Percentiles rank a stretch among this genome's conserved stretches.
These are phyloP conservation scores for Bos indicus DNA, from an alignment of 2,113 vertebrate species.

Conservation along the genomic window DNA sequence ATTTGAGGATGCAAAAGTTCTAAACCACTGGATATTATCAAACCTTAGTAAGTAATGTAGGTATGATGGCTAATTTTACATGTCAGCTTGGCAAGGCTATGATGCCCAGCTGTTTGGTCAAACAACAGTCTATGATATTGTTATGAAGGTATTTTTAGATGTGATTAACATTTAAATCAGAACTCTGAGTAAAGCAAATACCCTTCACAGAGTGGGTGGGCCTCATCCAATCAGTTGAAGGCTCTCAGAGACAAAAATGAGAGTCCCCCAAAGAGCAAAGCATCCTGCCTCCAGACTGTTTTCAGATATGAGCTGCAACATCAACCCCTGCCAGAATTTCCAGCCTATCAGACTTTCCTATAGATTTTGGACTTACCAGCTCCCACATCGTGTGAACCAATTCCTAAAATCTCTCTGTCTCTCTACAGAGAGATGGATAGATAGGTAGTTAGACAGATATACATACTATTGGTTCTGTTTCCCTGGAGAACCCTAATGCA, in stretches of 20 bases:
- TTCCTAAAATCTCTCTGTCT: not conserved
- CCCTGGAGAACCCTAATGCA: not conserved
- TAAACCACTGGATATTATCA: not conserved
- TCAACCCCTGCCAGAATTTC: not conserved
- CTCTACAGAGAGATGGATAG: not conserved
- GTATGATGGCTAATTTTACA: not conserved
- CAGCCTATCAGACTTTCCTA: not conserved
- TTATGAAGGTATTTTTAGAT: not conserved
- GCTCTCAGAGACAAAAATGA: not conserved
- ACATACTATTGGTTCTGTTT: not conserved
- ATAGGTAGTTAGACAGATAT: not conserved
- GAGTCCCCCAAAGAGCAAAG: not conserved
- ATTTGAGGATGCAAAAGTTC: not conserved
- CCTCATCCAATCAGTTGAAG: not conserved
- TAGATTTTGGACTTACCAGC: not conserved
- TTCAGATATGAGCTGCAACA: not conserved
- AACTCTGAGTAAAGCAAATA: not conserved
- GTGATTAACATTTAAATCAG: not conserved
- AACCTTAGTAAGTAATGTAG: not conserved
- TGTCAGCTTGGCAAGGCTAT: not conserved
- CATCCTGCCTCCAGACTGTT: not conserved
- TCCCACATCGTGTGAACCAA: not conserved
- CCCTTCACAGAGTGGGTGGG: not conserved
- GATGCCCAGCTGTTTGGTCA: not conserved
- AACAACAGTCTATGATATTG: not conserved